A percentile compares a stretch with the other conserved stretches of the same genome.
Evolutionary conservation across 2,113 vertebrate species (phyloP).

Genomic region (Neomonachus schauinslandi): DNA sequence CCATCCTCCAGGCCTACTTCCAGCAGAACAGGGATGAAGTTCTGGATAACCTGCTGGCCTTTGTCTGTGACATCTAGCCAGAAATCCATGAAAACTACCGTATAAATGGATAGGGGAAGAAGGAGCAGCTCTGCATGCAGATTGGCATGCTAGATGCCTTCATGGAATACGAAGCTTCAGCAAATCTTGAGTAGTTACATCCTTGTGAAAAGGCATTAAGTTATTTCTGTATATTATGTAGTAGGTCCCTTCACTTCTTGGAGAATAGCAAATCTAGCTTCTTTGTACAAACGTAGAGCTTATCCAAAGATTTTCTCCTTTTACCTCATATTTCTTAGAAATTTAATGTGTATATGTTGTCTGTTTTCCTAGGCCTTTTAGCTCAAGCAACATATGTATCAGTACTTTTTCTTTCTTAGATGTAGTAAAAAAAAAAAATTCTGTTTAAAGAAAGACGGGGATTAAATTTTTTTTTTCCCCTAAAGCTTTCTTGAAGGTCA

Average conservation of each 20-base stretch:
- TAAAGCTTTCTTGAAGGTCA: constrained; percentile 78
- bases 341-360: constrained; percentile 25
- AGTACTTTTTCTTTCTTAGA: constrained; percentile 54
- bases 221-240: constrained; percentile 81
- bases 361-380: constrained; percentile 35
- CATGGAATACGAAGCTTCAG: constrained; percentile 65
- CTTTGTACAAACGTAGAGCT: constrained; percentile 51
- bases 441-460: constrained; percentile 73
- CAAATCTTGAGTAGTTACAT: constrained; percentile 45
- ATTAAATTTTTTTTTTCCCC: constrained; percentile 58
- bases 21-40: constrained; percentile 92
- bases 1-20: constrained; percentile 91
- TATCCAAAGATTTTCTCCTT: constrained; percentile 63
- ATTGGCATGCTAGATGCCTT: too few species aligned
- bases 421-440: constrained; percentile 6
- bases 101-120: too few species aligned
- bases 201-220: constrained; percentile 74
- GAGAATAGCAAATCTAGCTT: constrained; percentile 57
- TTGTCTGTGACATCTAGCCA: constrained; percentile 88
- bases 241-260: constrained; percentile 44
- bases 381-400: background rate
- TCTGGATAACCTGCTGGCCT: constrained; percentile 91
- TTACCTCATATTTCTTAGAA: constrained; percentile 63
- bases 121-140: too few species aligned
- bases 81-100: too few species aligned